These are phyloP conservation scores for Anabacerthia variegaticeps DNA, from an alignment of 2,797 vertebrate genomes.

Conservation along the genomic window DNA sequence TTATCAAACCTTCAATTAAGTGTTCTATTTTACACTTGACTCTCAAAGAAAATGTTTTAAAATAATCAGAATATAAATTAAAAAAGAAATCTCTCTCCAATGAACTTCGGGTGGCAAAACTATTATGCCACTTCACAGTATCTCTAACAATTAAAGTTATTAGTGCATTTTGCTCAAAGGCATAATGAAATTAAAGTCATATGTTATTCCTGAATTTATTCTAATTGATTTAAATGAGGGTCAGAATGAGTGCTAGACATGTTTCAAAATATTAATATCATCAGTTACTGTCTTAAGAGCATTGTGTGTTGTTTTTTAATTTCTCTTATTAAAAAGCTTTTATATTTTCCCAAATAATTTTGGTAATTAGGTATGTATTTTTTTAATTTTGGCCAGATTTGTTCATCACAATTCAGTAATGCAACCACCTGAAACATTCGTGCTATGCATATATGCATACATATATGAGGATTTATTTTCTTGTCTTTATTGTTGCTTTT, in stretches of 20 bases:
- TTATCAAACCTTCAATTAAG: neutral
- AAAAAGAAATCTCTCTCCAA: neutral
- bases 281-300: neutral
- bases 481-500: slow-evolving; percentile 5
- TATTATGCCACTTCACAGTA: neutral
- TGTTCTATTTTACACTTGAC: neutral
- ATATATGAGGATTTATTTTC: slow-evolving; percentile 15
- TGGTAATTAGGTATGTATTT: neutral
- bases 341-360: neutral
- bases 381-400: neutral
- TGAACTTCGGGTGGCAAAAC: neutral
- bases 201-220: slow-evolving; percentile 26
- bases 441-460: slow-evolving; percentile 15
- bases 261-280: neutral
- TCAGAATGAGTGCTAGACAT: slow-evolving; percentile 11
- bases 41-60: neutral
- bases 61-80: neutral
- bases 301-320: neutral
- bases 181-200: slow-evolving; percentile 21
- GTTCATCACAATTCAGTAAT: neutral
- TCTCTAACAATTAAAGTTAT: slow-evolving; percentile 37
- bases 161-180: slow-evolving; percentile 38
- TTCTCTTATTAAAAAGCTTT: neutral
- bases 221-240: slow-evolving; percentile 52
- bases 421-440: slow-evolving; percentile 8